Evolutionary conservation across 2,113 vertebrate species (phyloP).

Genomic region (Fulica atra): DNA sequence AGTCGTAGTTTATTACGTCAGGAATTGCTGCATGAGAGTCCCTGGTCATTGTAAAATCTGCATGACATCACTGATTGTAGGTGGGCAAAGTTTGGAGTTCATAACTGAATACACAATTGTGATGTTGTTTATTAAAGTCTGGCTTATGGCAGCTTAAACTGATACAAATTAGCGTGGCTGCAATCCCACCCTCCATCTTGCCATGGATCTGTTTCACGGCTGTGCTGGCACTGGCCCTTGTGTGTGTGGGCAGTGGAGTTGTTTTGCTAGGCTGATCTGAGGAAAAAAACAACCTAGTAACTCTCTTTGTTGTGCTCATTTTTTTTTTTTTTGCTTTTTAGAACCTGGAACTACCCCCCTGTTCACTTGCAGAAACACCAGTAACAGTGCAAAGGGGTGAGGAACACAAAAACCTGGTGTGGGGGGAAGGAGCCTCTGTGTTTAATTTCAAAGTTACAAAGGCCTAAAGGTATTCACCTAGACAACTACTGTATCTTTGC

Average conservation of each 20-base stretch:
- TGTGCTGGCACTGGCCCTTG: not conserved
- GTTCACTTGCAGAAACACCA: not conserved
- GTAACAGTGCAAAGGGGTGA: not conserved
- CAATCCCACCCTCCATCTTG: constrained; percentile 10
- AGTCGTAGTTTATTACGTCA: not conserved
- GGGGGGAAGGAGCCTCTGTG: not conserved
- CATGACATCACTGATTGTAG: not conserved
- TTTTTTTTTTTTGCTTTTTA: not conserved
- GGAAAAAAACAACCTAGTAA: not conserved
- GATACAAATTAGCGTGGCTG: not conserved
- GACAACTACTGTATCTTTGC: not conserved
- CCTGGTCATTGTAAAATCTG: not conserved
- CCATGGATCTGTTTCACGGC: not conserved
- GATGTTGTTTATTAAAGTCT: not conserved
- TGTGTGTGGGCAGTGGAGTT: not conserved
- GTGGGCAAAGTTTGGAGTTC: not conserved
- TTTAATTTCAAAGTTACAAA: not conserved
- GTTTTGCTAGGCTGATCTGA: constrained; percentile 6
- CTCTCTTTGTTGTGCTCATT: not conserved
- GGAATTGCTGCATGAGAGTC: not conserved
- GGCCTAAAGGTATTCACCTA: not conserved
- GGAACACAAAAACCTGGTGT: not conserved
- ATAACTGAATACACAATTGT: not conserved
- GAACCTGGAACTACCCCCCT: not conserved
- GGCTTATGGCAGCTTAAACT: constrained; percentile 5